These are phyloP conservation scores for Tetranychus truncatus DNA, from an alignment of 2,888 invertebrate species.

Conservation along the genomic window DNA sequence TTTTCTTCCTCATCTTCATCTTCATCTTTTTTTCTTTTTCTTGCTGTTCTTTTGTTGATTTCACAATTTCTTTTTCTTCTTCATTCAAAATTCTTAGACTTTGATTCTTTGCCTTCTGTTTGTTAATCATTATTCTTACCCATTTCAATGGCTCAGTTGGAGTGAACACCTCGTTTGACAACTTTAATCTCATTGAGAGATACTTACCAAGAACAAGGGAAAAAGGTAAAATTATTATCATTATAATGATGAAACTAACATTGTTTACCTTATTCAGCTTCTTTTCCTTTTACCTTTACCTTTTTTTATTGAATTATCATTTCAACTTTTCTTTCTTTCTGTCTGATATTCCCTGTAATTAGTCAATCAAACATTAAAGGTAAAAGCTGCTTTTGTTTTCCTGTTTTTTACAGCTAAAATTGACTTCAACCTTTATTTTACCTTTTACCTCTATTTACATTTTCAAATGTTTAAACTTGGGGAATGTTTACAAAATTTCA, in stretches of 20 bases:
- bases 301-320: neutral
- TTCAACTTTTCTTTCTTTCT: neutral
- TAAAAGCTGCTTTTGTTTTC: neutral
- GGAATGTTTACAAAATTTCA: too few relatives aligned
- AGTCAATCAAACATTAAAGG: neutral
- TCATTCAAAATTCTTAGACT: neutral
- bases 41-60: neutral
- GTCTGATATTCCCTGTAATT: neutral
- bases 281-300: neutral
- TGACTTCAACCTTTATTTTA: neutral
- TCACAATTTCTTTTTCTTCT: neutral
- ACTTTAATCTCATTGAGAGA: neutral
- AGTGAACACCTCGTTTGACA: neutral
- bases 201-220: neutral
- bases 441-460: too few relatives aligned
- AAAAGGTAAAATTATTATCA: neutral
- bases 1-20: neutral
- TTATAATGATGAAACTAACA: neutral
- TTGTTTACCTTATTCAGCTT: neutral
- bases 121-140: neutral
- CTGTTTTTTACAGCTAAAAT: neutral
- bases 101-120: neutral
- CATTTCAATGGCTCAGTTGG: neutral
- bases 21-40: neutral
- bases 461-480: too few relatives aligned